Base-by-base conservation (phyloP, 1,140 invertebrate genomes). In the Anastrepha ludens region DNA sequence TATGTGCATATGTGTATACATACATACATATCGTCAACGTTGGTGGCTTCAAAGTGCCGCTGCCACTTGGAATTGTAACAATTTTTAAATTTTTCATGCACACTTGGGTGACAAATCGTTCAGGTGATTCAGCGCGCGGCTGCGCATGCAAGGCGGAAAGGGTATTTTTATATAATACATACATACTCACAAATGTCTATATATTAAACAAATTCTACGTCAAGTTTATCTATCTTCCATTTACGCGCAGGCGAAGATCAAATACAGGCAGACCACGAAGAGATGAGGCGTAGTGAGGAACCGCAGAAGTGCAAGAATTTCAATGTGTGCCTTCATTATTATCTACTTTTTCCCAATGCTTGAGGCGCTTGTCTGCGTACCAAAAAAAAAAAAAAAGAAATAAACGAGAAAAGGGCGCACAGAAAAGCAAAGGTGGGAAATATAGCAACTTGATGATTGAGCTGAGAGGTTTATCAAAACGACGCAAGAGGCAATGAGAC, bases 81-180 rank as follows among this genome's bases (percentile, higher is more conserved):
- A 81, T 81, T 81, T 81, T 81, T 81, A 41, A 81, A 81, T 81
- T 81, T 81, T 81, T 81, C 74, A 81, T 81, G 74, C n/a, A 47
- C 74, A 55, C 47, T 81, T 55, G 47, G 74, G 44, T 81, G 74
- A 81, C 74, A 81, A 81, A 81, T 81, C 74, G 74, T 81, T 81
- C 74, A 81, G 74, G 74, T 81, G 74, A 81, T 81, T 81, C 47
- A 81, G 74, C 41, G 41, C 17, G 41, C 41, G 20, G 67, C 47
- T 58, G 41, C 9, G 44, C 50, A 55, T 55, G 64, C 5, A 55
- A 20, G 6, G 74, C 47, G 47, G 74, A 50, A 81, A 81, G n/a
- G 47, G 70, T 74, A 1, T 47, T 3, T 78, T 20, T 5, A 81
- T n/a, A 81, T 47, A 81, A 39, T 50, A 47, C 13, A 47, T n/a